Conservation (phyloP, 2,888 invertebrate genomes). For the Meta bourneti region DNA sequence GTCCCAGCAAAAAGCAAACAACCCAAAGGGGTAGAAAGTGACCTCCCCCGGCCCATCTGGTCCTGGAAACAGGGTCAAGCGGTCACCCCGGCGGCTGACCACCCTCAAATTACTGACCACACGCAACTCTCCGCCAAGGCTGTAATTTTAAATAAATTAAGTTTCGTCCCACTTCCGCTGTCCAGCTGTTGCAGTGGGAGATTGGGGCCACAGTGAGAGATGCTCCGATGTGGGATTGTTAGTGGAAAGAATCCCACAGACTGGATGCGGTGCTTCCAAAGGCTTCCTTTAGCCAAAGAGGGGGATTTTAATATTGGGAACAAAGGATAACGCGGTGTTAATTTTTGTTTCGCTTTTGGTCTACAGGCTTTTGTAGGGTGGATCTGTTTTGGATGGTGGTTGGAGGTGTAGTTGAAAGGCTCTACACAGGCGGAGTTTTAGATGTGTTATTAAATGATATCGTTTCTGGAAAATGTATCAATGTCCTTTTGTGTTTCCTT, state of each 20-base stretch:
- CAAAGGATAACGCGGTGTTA: background rate
- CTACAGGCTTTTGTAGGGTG: background rate
- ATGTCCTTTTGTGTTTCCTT: no score
- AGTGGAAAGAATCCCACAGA: background rate
- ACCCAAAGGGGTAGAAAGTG: background rate
- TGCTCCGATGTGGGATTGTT: background rate
- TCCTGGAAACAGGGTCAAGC: constrained; percentile 42
- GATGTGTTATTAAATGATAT: no score
- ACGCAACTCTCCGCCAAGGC: constrained; percentile 41
- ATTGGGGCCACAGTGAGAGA: constrained; percentile 12
- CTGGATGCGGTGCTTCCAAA: background rate
- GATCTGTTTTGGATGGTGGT: background rate
- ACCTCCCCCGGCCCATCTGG: background rate
- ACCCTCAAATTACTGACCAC: constrained; percentile 66
- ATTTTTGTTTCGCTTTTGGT: background rate
- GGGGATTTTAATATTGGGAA: background rate
- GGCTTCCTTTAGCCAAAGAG: background rate
- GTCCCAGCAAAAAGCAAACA: background rate
- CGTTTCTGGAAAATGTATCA: no score
- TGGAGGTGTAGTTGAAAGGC: no score
- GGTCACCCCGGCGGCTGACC: constrained; percentile 58
- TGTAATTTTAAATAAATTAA: constrained; percentile 75
- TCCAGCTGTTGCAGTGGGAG: background rate
- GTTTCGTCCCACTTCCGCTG: constrained; percentile 51
- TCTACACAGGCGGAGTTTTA: no score